Base-by-base conservation (phyloP, 2,113 vertebrate species). In the Machaerirhynchus nigripectus region DNA sequence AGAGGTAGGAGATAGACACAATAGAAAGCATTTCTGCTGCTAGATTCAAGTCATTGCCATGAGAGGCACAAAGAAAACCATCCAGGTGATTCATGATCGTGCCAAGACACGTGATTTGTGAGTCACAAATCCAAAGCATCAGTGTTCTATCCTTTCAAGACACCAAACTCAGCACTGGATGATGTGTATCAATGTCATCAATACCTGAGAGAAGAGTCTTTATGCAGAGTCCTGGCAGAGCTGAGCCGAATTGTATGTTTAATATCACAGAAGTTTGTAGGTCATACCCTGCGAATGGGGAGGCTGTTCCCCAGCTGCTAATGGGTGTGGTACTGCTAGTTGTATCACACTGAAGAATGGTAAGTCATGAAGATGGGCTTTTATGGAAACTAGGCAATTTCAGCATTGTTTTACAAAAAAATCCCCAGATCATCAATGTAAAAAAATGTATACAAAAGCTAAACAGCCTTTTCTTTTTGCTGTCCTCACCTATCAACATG, bases 321-420 rank as follows among this genome's bases (percentile, higher is more conserved):
- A 16, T 40, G 0, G 0, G 7, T 42, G 44, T 61, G 49, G 19
- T 23, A 8, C 33, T 82, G 76, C 14, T 8, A 26, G 33, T 4
- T 63, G 33, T 31, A 30, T 5, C 28, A 52, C n/a, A 44, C 8
- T 35, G 35, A 81, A 57, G 31, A 61, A 65, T 18, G 20, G 15
- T 11, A 27, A 59, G 28, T n/a, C 23, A 50, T 2, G 9, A 93
- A 61, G 52, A 70, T 15, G 30, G 47, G 26, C 14, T 71, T 57
- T 56, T 42, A 30, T 1, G 4, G 42, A 78, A 89, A 63, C 8
- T 3, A n/a, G 21, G 12, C 16, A 24, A 47, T 33, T 76, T 69
- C 50, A 89, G 24, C 11, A 27, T 33, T 65, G 13, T 30, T 79
- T 73, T 23, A 57, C n/a, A 75, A 94, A 78, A 49, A 22, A 76